Evolutionary conservation across 2,888 invertebrate genomes (phyloP).

Genomic region (Archips xylosteana): DNA sequence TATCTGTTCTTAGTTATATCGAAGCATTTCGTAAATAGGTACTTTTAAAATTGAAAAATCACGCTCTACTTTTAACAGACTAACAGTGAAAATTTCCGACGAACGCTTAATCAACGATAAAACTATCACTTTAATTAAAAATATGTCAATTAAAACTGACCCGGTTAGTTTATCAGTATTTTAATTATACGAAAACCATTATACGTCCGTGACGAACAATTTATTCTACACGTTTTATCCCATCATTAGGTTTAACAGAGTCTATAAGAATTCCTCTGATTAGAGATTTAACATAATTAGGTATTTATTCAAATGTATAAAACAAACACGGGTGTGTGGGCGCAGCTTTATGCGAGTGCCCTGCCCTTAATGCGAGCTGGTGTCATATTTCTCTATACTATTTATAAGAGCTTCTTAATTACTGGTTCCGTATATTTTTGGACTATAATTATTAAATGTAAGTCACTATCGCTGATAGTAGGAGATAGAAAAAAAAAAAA

Average conservation of each 20-base stretch:
- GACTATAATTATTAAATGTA: too few relatives aligned
- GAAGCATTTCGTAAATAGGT: too few relatives aligned
- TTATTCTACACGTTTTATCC: conserved; percentile 37
- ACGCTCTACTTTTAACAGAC: neutral
- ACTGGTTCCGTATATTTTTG: conserved; percentile 25
- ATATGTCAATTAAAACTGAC: conserved; percentile 31
- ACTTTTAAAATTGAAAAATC: neutral
- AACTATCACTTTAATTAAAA: conserved; percentile 37
- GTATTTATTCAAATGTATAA: conserved; percentile 72
- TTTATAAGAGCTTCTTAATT: conserved; percentile 28
- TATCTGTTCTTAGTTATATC: too few relatives aligned
- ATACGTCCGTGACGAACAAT: conserved; percentile 42
- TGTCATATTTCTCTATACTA: conserved; percentile 39
- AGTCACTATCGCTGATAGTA: too few relatives aligned
- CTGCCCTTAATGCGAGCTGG: conserved; percentile 54
- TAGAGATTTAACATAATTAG: conserved; percentile 73
- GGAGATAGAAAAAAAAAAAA: too few relatives aligned
- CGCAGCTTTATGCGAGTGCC: conserved; percentile 55
- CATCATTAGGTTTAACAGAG: conserved; percentile 46
- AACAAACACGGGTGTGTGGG: conserved; percentile 68
- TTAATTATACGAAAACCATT: conserved; percentile 34
- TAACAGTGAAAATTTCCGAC: neutral
- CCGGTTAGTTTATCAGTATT: conserved; percentile 31
- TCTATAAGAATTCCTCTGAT: conserved; percentile 56
- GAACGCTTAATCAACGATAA: conserved; percentile 28